Percentiles rank a stretch among this genome's conserved stretches.
phyloP scores from a whole-genome alignment of 2,113 vertebrate species.

The Caranx melampygus region DNA sequence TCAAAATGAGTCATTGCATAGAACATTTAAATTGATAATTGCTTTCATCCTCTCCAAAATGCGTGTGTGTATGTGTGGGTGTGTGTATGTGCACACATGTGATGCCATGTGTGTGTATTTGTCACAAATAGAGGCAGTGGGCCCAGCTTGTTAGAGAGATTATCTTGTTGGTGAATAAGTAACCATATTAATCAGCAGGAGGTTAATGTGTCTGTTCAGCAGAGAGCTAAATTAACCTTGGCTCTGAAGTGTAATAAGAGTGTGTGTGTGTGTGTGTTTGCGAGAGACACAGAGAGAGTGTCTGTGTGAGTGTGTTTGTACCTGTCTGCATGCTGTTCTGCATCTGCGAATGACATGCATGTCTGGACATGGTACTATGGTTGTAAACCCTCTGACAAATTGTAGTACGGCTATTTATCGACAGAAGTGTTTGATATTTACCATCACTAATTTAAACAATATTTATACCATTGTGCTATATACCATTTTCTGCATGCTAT shows the following conservation, averaged over 20 bases:
- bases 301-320: conserved; percentile 55
- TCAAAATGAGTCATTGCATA: conserved; percentile 98
- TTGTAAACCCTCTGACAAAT: conserved; percentile 79
- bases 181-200: conserved; percentile 64
- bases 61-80: conserved; percentile 17
- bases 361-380: conserved; percentile 65
- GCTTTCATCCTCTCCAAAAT: conserved; percentile 80
- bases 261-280: conserved; percentile 20
- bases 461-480: conserved; percentile 93
- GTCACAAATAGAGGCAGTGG: conserved; percentile 73
- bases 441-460: conserved; percentile 81
- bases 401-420: conserved; percentile 73
- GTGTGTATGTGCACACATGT: conserved; percentile 18
- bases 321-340: conserved; percentile 71
- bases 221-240: conserved; percentile 64
- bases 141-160: conserved; percentile 72
- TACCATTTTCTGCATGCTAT: conserved; percentile 94
- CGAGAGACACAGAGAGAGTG: conserved; percentile 33
- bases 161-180: conserved; percentile 56
- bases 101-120: conserved; percentile 24
- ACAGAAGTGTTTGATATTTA: conserved; percentile 84
- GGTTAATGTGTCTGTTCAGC: conserved; percentile 56
- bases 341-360: conserved; percentile 71
- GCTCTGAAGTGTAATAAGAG: conserved; percentile 59
- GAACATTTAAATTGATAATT: conserved; percentile 93